Percentiles rank a stretch among this genome's conserved stretches.
phyloP scores from a whole-genome alignment of 2,797 vertebrate genomes.

The Hyperoplus immaculatus region DNA sequence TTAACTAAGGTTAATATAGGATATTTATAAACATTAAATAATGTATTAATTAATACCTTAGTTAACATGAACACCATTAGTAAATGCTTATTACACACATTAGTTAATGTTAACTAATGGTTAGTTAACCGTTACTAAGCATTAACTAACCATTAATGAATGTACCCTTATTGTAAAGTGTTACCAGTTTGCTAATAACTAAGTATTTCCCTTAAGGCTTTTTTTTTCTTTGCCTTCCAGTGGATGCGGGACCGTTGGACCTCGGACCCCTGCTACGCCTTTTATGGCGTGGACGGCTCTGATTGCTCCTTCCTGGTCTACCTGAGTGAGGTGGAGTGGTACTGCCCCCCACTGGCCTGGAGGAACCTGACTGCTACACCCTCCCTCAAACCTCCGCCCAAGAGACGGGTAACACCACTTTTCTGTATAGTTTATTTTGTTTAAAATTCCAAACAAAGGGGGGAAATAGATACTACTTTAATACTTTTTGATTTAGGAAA shows the following conservation, averaged over 20 bases:
- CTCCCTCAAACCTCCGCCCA: constrained; percentile 80
- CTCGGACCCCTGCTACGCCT: constrained; percentile 96
- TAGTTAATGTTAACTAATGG: no score
- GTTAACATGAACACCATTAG: no score
- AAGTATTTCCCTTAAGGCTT: not conserved
- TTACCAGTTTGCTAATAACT: not conserved
- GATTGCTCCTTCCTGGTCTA: constrained; percentile 98
- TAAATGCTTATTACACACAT: no score
- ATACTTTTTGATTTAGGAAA: no score
- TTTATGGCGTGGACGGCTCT: constrained; percentile 95
- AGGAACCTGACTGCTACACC: constrained; percentile 88
- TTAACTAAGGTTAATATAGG: no score
- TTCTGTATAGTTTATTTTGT: not conserved
- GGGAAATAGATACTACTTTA: no score
- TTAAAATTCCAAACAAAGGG: no score
- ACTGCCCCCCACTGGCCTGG: constrained; percentile 93
- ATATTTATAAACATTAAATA: no score
- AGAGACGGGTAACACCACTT: constrained; percentile 83
- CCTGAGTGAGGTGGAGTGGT: constrained; percentile 98
- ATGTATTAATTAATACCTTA: no score
- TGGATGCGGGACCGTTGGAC: constrained; percentile 99
- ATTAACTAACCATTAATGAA: no score
- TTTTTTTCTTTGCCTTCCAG: constrained; percentile 52
- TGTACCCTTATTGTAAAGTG: no score
- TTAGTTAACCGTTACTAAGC: no score